These are phyloP conservation scores for Acanthosoma haemorrhoidale DNA, from an alignment of 2,888 invertebrate species.

Conservation along the genomic window DNA sequence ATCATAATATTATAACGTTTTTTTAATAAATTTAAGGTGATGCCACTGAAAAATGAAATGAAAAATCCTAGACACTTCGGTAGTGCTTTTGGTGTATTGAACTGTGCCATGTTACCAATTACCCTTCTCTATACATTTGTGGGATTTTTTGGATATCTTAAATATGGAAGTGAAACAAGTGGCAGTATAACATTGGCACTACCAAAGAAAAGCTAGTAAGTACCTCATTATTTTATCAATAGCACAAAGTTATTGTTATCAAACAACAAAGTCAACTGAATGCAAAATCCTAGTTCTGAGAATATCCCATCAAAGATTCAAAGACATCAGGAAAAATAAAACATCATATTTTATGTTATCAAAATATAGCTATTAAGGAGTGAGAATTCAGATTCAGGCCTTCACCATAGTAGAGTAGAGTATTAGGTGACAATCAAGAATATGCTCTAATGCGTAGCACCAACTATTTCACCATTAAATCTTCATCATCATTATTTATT, in stretches of 20 bases:
- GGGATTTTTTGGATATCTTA: constrained; percentile 87
- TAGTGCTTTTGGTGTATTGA: constrained; percentile 75
- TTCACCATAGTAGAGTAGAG: too few relatives aligned
- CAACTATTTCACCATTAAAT: too few relatives aligned
- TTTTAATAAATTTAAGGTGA: constrained; percentile 55
- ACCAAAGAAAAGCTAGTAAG: constrained; percentile 61
- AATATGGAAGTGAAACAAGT: constrained; percentile 64
- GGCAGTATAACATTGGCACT: constrained; percentile 87
- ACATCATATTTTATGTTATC: neutral
- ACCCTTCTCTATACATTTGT: constrained; percentile 77
- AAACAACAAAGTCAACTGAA: neutral
- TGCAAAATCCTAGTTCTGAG: too few relatives aligned
- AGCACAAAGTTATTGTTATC: neutral
- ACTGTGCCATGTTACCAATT: constrained; percentile 75
- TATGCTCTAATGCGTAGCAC: too few relatives aligned
- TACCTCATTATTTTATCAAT: constrained; percentile 31
- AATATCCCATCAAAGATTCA: neutral
- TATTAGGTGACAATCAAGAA: too few relatives aligned
- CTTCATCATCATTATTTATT: too few relatives aligned
- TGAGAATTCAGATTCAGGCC: too few relatives aligned
- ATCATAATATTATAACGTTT: neutral
- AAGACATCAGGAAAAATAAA: neutral
- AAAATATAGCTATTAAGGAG: too few relatives aligned
- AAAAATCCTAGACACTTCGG: constrained; percentile 76
- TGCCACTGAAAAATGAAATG: constrained; percentile 94